Evolutionary conservation across 2,888 invertebrate species (phyloP), one percentile per base, ranked within the genome.

Genomic region (Seladonia tumulorum): DNA sequence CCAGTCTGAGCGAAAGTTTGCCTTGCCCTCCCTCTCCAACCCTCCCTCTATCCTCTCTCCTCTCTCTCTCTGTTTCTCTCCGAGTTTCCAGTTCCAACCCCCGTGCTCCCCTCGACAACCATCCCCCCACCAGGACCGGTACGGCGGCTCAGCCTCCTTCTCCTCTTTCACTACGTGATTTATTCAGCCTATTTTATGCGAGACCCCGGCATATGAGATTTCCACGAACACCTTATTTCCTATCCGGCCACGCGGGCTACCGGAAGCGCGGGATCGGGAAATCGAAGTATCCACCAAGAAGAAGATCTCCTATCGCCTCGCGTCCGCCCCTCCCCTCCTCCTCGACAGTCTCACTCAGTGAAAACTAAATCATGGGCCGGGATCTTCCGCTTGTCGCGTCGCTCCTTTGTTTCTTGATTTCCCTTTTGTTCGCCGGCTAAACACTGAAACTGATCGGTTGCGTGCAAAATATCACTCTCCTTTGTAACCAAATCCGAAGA

Each of bases 131-230:
- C 70, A 35, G 57, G 70, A 25, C 53, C 53, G 72, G 12, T n/a
- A 29, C 47, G 16, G 39, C 68, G 42, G 70, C 76, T 87, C 53
- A 76, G 14, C 68, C 76, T 66, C 83, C 87, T 79, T 81, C 84
- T 74, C 73, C 84, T 81, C 78, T 70, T 68, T 80, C 86, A 82
- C 87, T 86, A 68, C 87, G 91, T 93, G 93, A 94, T 94, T 94
- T 94, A 94, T 94, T 93, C 93, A 92, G 91, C 91, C 92, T 93
- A 93, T 93, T 93, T 93, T 93, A 92, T 93, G 92, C 92, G 90
- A 92, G 89, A 87, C 90, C 91, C 87, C 89, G 89, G 91, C 92
- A 89, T 93, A 93, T 93, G 93, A 94, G 94, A 93, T 93, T 93
- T 93, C 91, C 90, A 90, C 88, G 92, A 92, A 91, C 91, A 92